phyloP scores from a whole-genome alignment of 2,888 invertebrate species.

The Falcaria lacertinaria region DNA sequence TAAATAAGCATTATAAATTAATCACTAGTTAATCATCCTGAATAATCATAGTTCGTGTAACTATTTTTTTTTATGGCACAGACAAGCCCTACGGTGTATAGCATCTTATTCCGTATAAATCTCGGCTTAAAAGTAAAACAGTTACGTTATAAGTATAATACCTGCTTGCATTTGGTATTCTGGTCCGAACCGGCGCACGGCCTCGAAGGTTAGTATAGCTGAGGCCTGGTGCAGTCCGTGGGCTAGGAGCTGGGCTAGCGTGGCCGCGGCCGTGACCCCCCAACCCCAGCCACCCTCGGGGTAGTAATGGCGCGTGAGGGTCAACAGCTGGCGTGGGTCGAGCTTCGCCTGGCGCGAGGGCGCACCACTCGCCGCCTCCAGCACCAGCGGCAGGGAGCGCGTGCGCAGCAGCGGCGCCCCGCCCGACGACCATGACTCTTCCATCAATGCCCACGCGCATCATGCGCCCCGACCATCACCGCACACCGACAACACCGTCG shows the following conservation, averaged over 20 bases:
- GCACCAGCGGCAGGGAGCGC: constrained; percentile 83
- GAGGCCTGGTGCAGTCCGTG: constrained; percentile 87
- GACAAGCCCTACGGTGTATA: too few relatives aligned
- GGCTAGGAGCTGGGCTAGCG: constrained; percentile 85
- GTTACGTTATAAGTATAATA: constrained; percentile 41
- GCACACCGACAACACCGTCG: constrained; percentile 41
- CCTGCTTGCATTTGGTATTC: constrained; percentile 83
- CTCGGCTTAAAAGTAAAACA: too few relatives aligned
- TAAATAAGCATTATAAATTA: too few relatives aligned
- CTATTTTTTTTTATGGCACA: too few relatives aligned
- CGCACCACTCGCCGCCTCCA: constrained; percentile 73
- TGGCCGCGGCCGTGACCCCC: constrained; percentile 86
- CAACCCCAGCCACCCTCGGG: constrained; percentile 95
- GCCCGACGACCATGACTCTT: constrained; percentile 79
- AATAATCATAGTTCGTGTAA: too few relatives aligned
- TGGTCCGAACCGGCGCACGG: constrained; percentile 80
- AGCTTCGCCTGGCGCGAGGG: constrained; percentile 70
- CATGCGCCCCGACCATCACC: constrained; percentile 67
- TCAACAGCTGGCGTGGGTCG: constrained; percentile 80
- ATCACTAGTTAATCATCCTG: too few relatives aligned
- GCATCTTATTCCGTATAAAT: too few relatives aligned
- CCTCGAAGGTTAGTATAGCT: constrained; percentile 80
- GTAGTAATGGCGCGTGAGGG: constrained; percentile 89
- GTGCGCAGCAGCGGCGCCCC: constrained; percentile 82
- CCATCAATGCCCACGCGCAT: constrained; percentile 75